Evolutionary conservation across 2,113 vertebrate species (phyloP).

Genomic region (Bombycilla garrulus): DNA sequence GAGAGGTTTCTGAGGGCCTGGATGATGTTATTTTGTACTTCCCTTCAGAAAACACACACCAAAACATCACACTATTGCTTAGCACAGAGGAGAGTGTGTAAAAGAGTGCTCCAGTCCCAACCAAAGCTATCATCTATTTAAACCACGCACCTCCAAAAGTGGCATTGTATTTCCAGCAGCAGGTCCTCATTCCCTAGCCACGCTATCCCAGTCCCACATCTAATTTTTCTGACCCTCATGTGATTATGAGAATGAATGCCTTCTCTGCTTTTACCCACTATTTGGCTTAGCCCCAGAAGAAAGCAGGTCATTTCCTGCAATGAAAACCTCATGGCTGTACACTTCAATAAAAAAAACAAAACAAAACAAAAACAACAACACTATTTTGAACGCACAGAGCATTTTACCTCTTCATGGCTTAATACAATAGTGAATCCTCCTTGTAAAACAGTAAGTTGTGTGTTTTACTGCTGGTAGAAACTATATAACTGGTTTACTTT

Average conservation of each 20-base stretch:
- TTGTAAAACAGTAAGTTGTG: not conserved
- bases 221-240: not conserved
- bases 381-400: not conserved
- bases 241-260: not conserved
- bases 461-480: not conserved
- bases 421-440: not conserved
- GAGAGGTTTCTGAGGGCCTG: not conserved
- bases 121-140: not conserved
- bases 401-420: not conserved
- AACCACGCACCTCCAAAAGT: not conserved
- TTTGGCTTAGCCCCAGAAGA: not conserved
- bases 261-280: not conserved
- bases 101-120: rapidly evolving
- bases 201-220: not conserved
- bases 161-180: not conserved
- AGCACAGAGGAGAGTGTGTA: not conserved
- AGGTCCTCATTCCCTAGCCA: rapidly evolving
- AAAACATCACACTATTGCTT: not conserved
- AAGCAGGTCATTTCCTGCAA: not conserved
- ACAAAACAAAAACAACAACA: not conserved
- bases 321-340: not conserved
- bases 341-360: not conserved
- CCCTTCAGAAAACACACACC: not conserved
- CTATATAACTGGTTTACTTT: not conserved
- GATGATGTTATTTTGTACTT: not conserved